Evolutionary conservation across 2,797 vertebrate species (phyloP), one percentile per base, ranked within the genome.

Genomic region (Leuciscus waleckii): DNA sequence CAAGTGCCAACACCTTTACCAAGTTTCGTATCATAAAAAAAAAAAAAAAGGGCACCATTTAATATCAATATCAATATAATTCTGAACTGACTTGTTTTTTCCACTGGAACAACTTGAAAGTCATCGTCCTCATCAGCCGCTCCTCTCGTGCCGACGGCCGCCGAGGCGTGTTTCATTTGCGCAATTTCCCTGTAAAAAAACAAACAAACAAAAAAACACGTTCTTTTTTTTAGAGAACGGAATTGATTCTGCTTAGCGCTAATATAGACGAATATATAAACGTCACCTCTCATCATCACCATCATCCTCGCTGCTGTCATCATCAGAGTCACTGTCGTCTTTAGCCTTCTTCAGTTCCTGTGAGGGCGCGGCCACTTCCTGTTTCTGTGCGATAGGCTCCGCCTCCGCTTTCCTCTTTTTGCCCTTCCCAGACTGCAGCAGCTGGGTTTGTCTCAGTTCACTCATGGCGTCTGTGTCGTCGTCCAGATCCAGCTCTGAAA

Each of bases 101-200:
- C 97, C 1, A 99, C 96, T 54, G 97, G 96, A 89, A 98, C 96
- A 4, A 98, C 95, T 89, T 98, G 95, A 5, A 99, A 95, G 86
- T 95, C 93, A 84, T 95, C 93, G 0, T 92, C 89, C 0, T 93
- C 92, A 0, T 82, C 89, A 35, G 11, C 90, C 1, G 80, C 88
- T 46, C 19, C 91, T 1, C 83, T 85, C 0, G 39, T 70, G 5
- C 89, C 90, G 26, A 39, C 88, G 1, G 86, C 49, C 0, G 79
- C 86, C 54, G 43, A 88, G 17, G 21, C 74, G 0, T 56, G 83
- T 84, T 95, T 96, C 95, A 97, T 95, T 81, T 61, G 92, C 3
- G 68, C 83, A 7, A 96, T 95, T 0, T 95, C 93, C 29, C 97
- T 97, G 90, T 70, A 4, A 87, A 89, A 56, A 74, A 84, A 11